Conservation (phyloP, 2,888 invertebrate species). For the Masnerella sp. region DNA sequence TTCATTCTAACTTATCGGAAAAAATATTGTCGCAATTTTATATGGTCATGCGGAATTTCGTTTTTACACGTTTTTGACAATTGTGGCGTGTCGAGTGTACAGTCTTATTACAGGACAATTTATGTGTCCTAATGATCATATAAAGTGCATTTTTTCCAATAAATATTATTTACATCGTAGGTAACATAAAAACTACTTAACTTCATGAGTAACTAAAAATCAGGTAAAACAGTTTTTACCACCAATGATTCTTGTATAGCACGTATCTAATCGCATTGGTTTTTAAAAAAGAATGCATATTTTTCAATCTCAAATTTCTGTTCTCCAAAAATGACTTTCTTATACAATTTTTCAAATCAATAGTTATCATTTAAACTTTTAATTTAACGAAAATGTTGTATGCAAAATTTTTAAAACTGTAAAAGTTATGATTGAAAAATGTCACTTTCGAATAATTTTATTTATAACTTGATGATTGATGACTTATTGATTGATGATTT, state of each 20-base stretch:
- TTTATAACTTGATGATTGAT: too few relatives aligned
- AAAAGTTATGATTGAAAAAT: too few relatives aligned
- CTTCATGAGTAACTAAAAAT: slow-evolving; percentile 52
- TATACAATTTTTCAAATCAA: too few relatives aligned
- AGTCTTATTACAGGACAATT: background rate
- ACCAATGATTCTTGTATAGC: slow-evolving; percentile 56
- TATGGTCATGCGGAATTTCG: slow-evolving; percentile 28
- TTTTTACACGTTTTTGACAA: background rate
- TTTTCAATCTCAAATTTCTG: background rate
- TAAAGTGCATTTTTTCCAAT: slow-evolving; percentile 49
- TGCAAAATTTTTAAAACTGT: too few relatives aligned
- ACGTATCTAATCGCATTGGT: slow-evolving; percentile 31
- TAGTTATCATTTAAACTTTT: too few relatives aligned
- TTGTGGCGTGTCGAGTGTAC: slow-evolving; percentile 6
- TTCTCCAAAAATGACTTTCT: too few relatives aligned
- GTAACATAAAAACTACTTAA: slow-evolving; percentile 55
- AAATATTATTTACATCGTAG: slow-evolving; percentile 50
- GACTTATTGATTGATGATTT: too few relatives aligned
- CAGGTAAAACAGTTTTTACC: slow-evolving; percentile 57
- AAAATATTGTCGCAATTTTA: slow-evolving; percentile 35
- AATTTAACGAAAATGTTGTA: too few relatives aligned
- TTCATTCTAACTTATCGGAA: slow-evolving; percentile 31
- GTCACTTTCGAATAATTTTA: too few relatives aligned
- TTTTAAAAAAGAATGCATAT: slow-evolving; percentile 16
- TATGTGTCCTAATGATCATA: slow-evolving; percentile 30